Percentiles rank a stretch among this genome's conserved stretches.
These are phyloP conservation scores for Plectrocnemia conspersa DNA, from an alignment of 1,140 invertebrate genomes.

Conservation along the genomic window DNA sequence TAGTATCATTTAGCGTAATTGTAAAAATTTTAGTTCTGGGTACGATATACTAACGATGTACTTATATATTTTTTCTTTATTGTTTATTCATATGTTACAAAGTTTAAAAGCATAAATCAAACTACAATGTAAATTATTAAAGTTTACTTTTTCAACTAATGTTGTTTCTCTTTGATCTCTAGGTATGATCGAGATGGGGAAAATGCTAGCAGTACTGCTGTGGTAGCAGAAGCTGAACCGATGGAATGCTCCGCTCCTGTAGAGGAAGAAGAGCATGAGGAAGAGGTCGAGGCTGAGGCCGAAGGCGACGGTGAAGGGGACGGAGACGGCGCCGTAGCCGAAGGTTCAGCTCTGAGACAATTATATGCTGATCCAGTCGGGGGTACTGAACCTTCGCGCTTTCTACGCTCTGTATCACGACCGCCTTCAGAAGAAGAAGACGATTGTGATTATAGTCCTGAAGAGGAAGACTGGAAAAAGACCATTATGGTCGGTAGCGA, in stretches of 20 bases:
- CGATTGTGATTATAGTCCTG: conserved; percentile 69
- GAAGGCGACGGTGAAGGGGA: conserved; percentile 46
- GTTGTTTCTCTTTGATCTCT: conserved; percentile 7
- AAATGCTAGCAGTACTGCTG: too few relatives aligned
- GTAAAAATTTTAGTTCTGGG: too few relatives aligned
- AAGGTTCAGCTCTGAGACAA: conserved; percentile 81
- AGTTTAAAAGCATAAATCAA: too few relatives aligned
- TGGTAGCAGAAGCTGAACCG: conserved; percentile 46
- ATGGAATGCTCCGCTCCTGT: conserved; percentile 48
- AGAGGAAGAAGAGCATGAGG: conserved; percentile 29
- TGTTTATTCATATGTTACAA: too few relatives aligned
- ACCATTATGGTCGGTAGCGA: conserved; percentile 95
- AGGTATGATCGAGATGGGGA: too few relatives aligned
- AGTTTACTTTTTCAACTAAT: neutral
- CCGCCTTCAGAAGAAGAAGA: conserved; percentile 82
- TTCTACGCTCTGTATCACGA: conserved; percentile 79
- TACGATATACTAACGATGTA: too few relatives aligned
- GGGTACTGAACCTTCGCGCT: conserved; percentile 73
- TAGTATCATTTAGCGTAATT: too few relatives aligned
- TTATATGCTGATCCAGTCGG: conserved; percentile 71
- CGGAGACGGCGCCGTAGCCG: conserved; percentile 48
- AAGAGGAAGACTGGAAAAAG: conserved; percentile 74
- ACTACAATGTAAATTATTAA: conserved; percentile 37
- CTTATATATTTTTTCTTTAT: too few relatives aligned
- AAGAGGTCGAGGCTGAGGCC: conserved; percentile 44